Evolutionary conservation across 2,888 invertebrate genomes (phyloP), one percentile per base, ranked within the genome.

Genomic region (Drosophila emarginata): DNA sequence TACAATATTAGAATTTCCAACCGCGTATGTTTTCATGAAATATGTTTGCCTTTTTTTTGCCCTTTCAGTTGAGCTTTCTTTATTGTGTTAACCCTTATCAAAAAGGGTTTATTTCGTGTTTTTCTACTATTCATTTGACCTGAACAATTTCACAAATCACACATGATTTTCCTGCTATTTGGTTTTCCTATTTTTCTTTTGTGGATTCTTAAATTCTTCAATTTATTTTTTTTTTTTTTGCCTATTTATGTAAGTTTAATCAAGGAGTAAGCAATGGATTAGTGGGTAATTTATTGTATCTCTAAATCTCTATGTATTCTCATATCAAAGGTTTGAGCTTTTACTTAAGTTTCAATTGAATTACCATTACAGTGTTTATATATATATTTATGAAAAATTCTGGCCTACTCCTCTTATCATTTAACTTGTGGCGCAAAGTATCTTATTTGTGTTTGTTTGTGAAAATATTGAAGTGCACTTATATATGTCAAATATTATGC

Each of bases 401-500:
- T 9, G 32, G 32, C 2, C 4, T 32, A 45, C 4, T 45, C 9
- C 18, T 18, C 18, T 3, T 45, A 15, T 45, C 9, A 3, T 18
- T 7, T 2, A 4, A 32, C 32, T 32, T 32, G 4, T 11, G 32
- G 32, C 32, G 9, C 9, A 32, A 32, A 32, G 32, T 32, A 32
- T 9, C 9, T 32, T 32, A 1, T 32, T 32, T 32, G 32, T 39
- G 11, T 21, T 45, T 45, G 9, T 45, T 45, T 45, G 5, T 11
- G 1, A 7, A 45, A 21, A 45, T 21, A 45, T 45, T 1, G 45
- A 21, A 45, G 45, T 45, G 32, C 21, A 32, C 28, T 45, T 45
- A 50, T 50, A 23, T 58, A 58, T 51, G 51, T 58, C 14, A 67
- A 60, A 68, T 26, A 62, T 68, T 69, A 45, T 62, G 40, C 40